Evolutionary conservation across 2,113 vertebrate genomes (phyloP).

Genomic region (Taxidea taxus): DNA sequence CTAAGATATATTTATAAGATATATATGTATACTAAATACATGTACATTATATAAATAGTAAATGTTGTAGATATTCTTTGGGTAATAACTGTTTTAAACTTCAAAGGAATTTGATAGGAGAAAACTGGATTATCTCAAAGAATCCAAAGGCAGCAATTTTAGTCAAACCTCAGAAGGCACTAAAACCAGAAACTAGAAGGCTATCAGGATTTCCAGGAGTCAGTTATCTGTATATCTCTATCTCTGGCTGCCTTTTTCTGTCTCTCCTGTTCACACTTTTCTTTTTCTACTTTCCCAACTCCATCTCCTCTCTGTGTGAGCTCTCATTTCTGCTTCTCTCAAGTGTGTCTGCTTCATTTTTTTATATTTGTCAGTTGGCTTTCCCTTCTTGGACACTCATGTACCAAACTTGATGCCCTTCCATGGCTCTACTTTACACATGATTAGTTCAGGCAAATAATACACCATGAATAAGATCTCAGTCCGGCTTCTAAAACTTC

Average conservation of each 20-base stretch:
- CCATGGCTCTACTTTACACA: neutral
- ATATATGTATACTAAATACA: neutral
- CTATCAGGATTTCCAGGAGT: neutral
- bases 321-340: neutral
- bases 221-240: neutral
- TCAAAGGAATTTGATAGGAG: neutral
- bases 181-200: neutral
- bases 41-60: neutral
- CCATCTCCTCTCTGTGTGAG: neutral
- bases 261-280: neutral
- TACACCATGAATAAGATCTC: neutral
- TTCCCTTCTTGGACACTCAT: neutral
- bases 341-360: neutral
- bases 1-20: constrained; percentile 6
- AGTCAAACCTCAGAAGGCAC: neutral
- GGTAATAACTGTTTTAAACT: neutral
- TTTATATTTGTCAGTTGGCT: neutral
- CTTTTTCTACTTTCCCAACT: neutral
- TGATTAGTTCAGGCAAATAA: neutral
- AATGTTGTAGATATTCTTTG: neutral
- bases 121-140: neutral
- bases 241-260: neutral
- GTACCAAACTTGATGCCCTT: neutral
- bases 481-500: neutral
- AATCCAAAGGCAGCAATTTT: neutral